A percentile compares a stretch with the other conserved stretches of the same genome.
phyloP scores from a whole-genome alignment of 2,888 invertebrate species.

The Hypomecis punctinalis region DNA sequence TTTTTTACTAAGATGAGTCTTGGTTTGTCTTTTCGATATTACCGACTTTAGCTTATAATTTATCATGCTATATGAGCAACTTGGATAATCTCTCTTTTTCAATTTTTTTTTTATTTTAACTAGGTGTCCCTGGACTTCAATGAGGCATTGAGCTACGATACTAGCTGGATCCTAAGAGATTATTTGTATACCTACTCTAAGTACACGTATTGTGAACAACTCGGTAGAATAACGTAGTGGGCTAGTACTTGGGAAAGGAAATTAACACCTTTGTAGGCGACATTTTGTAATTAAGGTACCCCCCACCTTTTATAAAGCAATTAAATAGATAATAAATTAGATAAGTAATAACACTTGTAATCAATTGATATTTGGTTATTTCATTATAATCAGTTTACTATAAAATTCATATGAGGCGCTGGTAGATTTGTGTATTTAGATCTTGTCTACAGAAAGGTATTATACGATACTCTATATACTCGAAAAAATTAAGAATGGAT shows the following conservation, averaged over 20 bases:
- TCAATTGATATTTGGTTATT: slow-evolving; percentile 47
- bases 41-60: too few relatives aligned
- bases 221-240: slow-evolving; percentile 9
- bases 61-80: too few relatives aligned
- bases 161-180: too few relatives aligned
- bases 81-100: too few relatives aligned
- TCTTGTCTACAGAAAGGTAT: not conserved
- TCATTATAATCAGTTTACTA: not conserved
- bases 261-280: slow-evolving; percentile 27
- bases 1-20: too few relatives aligned
- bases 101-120: too few relatives aligned
- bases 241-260: slow-evolving; percentile 9
- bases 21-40: too few relatives aligned
- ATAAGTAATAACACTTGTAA: slow-evolving; percentile 37
- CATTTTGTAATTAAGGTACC: slow-evolving; percentile 36
- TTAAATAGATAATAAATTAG: slow-evolving; percentile 48
- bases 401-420: slow-evolving; percentile 1
- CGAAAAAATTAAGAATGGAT: too few relatives aligned
- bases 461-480: too few relatives aligned
- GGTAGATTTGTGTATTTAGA: slow-evolving; percentile 5
- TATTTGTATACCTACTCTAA: not conserved
- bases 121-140: too few relatives aligned
- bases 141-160: too few relatives aligned
- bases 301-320: slow-evolving; percentile 50
- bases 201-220: slow-evolving; percentile 1